Percentiles rank a stretch among this genome's conserved stretches.
Conservation (phyloP, 2,113 vertebrate genomes). For the Benitochromis conjunctus region DNA sequence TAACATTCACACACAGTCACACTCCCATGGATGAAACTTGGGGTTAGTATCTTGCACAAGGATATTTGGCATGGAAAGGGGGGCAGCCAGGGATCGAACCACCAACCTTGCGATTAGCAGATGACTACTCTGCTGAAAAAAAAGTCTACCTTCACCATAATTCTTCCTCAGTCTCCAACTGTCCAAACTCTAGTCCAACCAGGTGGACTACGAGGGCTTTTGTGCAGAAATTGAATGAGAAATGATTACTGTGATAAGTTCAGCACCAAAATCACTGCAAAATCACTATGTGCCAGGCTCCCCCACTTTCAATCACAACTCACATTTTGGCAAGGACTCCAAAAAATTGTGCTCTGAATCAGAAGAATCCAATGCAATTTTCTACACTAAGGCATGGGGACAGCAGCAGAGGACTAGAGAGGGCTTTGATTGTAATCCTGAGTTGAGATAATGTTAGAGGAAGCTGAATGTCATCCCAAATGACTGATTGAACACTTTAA, state of each 20-base stretch:
- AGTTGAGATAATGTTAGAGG: neutral
- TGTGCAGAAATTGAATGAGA: conserved; percentile 56
- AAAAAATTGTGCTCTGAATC: conserved; percentile 42
- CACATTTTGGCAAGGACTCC: conserved; percentile 33
- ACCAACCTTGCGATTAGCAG: neutral
- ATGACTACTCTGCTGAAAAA: neutral
- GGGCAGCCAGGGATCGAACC: neutral
- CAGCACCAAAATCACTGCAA: conserved; percentile 33
- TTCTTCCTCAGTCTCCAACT: conserved; percentile 18
- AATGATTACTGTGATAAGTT: conserved; percentile 63
- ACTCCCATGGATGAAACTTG: neutral
- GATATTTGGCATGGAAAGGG: neutral
- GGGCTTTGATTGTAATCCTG: conserved; percentile 14
- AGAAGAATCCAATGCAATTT: conserved; percentile 43
- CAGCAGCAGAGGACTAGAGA: neutral
- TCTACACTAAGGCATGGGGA: neutral
- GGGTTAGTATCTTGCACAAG: neutral
- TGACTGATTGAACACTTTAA: neutral
- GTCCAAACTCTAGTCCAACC: conserved; percentile 10
- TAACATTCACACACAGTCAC: neutral
- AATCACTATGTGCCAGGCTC: conserved; percentile 45
- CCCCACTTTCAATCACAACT: conserved; percentile 49
- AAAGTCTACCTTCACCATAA: conserved; percentile 12
- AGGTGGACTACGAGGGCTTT: conserved; percentile 35
- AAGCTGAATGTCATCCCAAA: neutral